These are phyloP conservation scores for Psix sp. DNA, from an alignment of 1,140 invertebrate species.

Conservation along the genomic window DNA sequence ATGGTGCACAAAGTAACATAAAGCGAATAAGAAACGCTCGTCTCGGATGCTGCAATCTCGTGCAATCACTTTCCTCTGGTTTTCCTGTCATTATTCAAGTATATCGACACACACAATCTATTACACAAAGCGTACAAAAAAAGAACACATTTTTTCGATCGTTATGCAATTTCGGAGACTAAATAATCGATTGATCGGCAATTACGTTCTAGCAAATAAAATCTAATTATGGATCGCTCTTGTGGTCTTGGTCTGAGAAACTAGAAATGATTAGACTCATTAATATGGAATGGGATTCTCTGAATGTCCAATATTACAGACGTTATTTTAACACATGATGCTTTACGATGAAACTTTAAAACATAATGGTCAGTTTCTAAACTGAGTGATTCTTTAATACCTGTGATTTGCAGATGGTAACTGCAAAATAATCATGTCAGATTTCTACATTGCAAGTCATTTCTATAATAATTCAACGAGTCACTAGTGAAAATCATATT, in stretches of 20 bases:
- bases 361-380: too few relatives aligned
- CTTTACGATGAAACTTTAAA: too few relatives aligned
- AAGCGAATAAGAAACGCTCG: conserved; percentile 49
- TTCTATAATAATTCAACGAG: conserved; percentile 27
- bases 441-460: conserved; percentile 23
- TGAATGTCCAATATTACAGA: too few relatives aligned
- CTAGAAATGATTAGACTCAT: too few relatives aligned
- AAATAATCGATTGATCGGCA: background rate
- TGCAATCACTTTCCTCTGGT: conserved; percentile 42
- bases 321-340: too few relatives aligned
- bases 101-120: conserved; percentile 38
- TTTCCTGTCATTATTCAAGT: conserved; percentile 46
- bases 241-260: too few relatives aligned
- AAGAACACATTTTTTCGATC: conserved; percentile 22
- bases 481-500: conserved; percentile 40
- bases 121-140: conserved; percentile 53
- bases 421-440: too few relatives aligned
- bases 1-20: conserved; percentile 20
- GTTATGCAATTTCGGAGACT: conserved; percentile 29
- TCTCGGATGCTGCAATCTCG: conserved; percentile 53
- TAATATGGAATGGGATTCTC: too few relatives aligned
- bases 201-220: conserved; percentile 23
- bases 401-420: too few relatives aligned
- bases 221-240: too few relatives aligned
- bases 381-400: too few relatives aligned